Conservation (phyloP, 2,113 vertebrate species). For the Mormyrus iriodes region DNA sequence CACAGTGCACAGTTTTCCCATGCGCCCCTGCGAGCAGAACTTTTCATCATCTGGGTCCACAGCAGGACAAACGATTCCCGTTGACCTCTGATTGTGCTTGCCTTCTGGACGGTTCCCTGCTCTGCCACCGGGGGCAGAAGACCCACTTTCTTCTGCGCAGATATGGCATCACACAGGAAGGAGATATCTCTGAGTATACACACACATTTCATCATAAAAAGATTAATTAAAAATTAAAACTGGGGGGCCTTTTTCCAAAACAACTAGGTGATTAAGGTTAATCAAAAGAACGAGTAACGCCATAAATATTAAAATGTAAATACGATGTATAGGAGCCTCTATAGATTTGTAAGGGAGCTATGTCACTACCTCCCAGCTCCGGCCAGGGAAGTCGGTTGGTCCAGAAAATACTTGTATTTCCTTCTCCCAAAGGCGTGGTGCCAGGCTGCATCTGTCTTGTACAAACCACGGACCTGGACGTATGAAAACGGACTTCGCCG, state of each 20-base stretch:
- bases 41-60: neutral
- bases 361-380: slow-evolving; percentile 64
- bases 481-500: neutral
- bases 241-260: neutral
- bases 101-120: slow-evolving; percentile 22
- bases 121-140: slow-evolving; percentile 46
- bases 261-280: neutral
- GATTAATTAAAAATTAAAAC: neutral
- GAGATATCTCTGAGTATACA: slow-evolving; percentile 68
- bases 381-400: slow-evolving; percentile 69
- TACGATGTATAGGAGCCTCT: neutral
- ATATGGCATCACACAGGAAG: slow-evolving; percentile 65
- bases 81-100: slow-evolving; percentile 28
- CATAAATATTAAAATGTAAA: neutral
- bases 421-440: slow-evolving; percentile 63
- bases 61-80: neutral
- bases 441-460: slow-evolving; percentile 67
- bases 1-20: neutral
- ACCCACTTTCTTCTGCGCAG: slow-evolving; percentile 39
- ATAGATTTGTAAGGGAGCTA: neutral
- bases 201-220: neutral
- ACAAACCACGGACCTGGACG: slow-evolving; percentile 54
- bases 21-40: neutral
- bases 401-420: slow-evolving; percentile 72
- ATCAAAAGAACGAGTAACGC: neutral